Evolutionary conservation across 2,113 vertebrate genomes (phyloP).

Genomic region (Beaufortia kweichowensis): DNA sequence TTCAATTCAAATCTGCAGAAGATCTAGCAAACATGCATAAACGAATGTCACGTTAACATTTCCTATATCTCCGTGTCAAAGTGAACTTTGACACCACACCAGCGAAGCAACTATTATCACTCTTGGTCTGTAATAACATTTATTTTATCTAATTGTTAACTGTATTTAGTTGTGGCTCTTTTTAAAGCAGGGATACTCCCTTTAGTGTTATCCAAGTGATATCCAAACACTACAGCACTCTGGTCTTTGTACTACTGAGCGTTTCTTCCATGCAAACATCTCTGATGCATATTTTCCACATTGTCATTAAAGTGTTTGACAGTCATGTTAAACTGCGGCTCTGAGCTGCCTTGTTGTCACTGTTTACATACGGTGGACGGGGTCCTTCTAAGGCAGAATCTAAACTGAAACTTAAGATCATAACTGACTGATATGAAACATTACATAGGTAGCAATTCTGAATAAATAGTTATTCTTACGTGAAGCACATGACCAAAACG

Average conservation of each 20-base stretch:
- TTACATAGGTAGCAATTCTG: too few relatives aligned
- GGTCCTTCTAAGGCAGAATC: background rate
- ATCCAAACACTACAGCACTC: constrained; percentile 18
- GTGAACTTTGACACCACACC: constrained; percentile 30
- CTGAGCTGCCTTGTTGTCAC: background rate
- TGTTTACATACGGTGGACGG: background rate
- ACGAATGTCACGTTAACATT: background rate
- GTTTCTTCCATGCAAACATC: constrained; percentile 30
- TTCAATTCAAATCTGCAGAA: background rate
- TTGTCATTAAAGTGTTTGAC: constrained; percentile 5
- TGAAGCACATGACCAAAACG: too few relatives aligned
- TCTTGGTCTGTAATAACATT: constrained; percentile 17
- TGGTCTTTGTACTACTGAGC: constrained; percentile 41
- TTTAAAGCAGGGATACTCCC: constrained; percentile 25
- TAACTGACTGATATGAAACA: too few relatives aligned
- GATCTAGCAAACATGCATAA: background rate
- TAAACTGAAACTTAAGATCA: too few relatives aligned
- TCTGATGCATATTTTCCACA: constrained; percentile 38
- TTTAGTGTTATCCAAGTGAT: background rate
- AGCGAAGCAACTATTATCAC: constrained; percentile 9
- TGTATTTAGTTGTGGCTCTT: background rate
- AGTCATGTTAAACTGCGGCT: constrained; percentile 7
- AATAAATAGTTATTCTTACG: too few relatives aligned
- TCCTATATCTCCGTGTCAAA: background rate
- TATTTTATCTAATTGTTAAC: constrained; percentile 35